Evolutionary conservation across 2,113 vertebrate species (phyloP).

Genomic region (Synchiropus splendidus): DNA sequence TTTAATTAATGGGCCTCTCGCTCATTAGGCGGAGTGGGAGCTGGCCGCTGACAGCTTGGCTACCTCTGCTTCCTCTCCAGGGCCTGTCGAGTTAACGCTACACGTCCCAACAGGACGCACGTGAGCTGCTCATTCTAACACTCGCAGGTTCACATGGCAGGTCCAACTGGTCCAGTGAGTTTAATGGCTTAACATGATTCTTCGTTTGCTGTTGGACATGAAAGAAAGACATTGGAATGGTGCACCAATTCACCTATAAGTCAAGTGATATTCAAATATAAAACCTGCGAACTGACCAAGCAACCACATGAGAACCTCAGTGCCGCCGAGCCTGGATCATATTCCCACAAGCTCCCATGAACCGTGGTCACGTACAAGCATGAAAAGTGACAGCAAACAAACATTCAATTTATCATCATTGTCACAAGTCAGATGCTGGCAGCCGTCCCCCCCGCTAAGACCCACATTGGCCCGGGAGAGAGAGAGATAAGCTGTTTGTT

Average conservation of each 20-base stretch:
- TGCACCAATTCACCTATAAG: no score
- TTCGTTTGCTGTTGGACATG: no score
- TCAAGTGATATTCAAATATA: no score
- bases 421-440: constrained; percentile 60
- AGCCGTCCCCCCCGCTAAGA: constrained; percentile 52
- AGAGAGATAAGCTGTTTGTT: constrained; percentile 65
- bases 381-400: constrained; percentile 49
- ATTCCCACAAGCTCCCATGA: no score
- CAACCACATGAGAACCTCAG: no score
- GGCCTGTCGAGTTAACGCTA: constrained; percentile 46
- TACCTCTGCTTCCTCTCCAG: constrained; percentile 38
- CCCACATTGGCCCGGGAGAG: constrained; percentile 59
- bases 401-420: constrained; percentile 60
- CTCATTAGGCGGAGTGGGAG: constrained; percentile 61
- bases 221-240: no score
- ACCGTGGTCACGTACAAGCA: constrained; percentile 10
- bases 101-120: constrained; percentile 42
- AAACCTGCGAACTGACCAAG: no score
- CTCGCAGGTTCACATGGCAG: constrained; percentile 19
- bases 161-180: background rate
- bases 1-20: constrained; percentile 60
- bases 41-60: constrained; percentile 56
- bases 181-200: background rate
- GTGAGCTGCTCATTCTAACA: constrained; percentile 15
- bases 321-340: no score